Percentiles rank a stretch among this genome's conserved stretches.
Evolutionary conservation across 2,888 invertebrate species (phyloP).

Genomic region (Sinodicranocentrus sp.): DNA sequence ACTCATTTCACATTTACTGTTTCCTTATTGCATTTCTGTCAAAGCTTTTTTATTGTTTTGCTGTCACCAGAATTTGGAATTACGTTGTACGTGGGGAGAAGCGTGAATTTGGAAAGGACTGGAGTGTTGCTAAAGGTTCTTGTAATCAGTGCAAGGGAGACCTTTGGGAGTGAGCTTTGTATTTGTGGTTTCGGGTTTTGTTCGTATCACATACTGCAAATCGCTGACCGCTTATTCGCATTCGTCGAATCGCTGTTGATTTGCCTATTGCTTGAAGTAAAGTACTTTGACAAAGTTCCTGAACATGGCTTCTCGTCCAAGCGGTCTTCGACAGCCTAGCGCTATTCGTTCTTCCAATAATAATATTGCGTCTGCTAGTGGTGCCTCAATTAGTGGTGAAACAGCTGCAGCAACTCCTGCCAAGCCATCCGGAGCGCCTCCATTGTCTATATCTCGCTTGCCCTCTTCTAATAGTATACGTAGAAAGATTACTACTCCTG

Average conservation of each 20-base stretch:
- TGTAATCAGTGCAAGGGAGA: not conserved
- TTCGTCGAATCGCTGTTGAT: not conserved
- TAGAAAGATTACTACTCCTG: slow-evolving; percentile 51
- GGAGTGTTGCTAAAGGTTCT: too few species aligned
- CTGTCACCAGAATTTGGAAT: too few species aligned
- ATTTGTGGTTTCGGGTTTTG: not conserved
- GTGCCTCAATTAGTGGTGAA: not conserved
- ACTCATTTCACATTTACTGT: too few species aligned
- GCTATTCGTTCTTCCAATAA: slow-evolving; percentile 53
- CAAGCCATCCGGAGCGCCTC: slow-evolving; percentile 15
- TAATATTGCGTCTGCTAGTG: slow-evolving; percentile 45
- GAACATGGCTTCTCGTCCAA: slow-evolving; percentile 55
- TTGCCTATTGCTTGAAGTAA: not conserved
- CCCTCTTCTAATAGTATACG: slow-evolving; percentile 65
- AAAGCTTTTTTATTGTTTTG: too few species aligned
- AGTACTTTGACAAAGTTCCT: not conserved
- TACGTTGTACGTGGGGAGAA: too few species aligned
- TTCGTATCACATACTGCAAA: too few species aligned
- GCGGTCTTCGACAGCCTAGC: slow-evolving; percentile 56
- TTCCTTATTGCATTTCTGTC: too few species aligned
- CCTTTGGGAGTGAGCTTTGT: not conserved
- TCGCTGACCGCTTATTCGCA: not conserved
- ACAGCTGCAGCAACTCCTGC: slow-evolving; percentile 31
- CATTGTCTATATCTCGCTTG: slow-evolving; percentile 48
- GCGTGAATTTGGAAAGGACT: too few species aligned